A percentile compares a stretch with the other conserved stretches of the same genome.
Conservation (phyloP, 2,113 vertebrate species). For the Misgurnus anguillicaudatus region DNA sequence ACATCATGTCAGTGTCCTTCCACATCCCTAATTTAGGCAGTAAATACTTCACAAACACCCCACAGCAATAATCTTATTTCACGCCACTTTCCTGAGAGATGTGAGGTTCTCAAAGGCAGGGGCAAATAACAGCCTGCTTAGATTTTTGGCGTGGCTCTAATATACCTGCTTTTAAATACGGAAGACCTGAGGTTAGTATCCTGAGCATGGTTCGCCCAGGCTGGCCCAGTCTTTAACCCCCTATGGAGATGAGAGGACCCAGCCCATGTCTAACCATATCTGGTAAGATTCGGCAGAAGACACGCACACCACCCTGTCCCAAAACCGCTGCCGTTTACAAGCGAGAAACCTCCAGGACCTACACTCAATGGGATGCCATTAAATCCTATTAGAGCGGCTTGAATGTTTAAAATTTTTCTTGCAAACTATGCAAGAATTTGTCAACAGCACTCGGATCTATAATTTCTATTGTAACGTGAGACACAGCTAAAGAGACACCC, state of each 20-base stretch:
- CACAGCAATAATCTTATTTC: conserved; percentile 22
- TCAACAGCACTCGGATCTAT: background rate
- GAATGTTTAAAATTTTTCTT: background rate
- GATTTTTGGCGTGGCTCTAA: conserved; percentile 50
- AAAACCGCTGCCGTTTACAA: background rate
- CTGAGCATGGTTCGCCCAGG: conserved; percentile 26
- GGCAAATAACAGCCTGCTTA: conserved; percentile 29
- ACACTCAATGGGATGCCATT: background rate
- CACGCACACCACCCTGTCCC: background rate
- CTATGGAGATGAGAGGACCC: conserved; percentile 24
- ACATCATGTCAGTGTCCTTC: background rate
- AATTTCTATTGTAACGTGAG: conserved; percentile 17
- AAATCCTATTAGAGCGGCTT: background rate
- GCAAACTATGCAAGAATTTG: background rate
- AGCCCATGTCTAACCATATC: conserved; percentile 19
- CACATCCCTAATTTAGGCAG: background rate
- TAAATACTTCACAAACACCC: conserved; percentile 11
- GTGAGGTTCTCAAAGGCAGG: background rate
- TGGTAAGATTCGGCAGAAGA: background rate
- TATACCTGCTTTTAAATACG: conserved; percentile 9
- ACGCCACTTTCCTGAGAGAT: background rate
- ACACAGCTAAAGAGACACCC: conserved; percentile 4
- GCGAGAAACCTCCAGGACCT: background rate
- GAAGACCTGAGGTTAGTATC: background rate
- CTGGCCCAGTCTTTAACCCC: conserved; percentile 17